A percentile compares a stretch with the other conserved stretches of the same genome.
These are phyloP conservation scores for Zelostemma sp. DNA, from an alignment of 1,140 invertebrate genomes.

Conservation along the genomic window DNA sequence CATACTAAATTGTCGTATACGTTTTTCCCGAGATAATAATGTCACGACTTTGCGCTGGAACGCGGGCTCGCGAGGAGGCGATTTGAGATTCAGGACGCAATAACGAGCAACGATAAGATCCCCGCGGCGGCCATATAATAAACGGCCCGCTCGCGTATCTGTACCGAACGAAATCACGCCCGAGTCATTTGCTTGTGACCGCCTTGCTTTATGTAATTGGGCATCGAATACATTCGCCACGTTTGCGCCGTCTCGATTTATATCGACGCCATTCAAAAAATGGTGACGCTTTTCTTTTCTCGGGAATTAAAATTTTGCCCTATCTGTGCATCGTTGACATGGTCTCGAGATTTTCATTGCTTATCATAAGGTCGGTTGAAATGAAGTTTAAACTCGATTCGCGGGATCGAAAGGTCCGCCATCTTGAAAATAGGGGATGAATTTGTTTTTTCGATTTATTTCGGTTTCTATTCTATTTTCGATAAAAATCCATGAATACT, in stretches of 20 bases:
- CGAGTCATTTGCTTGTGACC: not conserved
- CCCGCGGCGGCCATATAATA: conserved; percentile 5
- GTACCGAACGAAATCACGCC: not conserved
- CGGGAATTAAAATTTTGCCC: no score
- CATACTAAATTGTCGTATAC: conserved; percentile 43
- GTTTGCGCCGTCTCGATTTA: not conserved
- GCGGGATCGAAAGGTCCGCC: no score
- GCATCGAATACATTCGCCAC: not conserved
- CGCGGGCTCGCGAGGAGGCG: conserved; percentile 5
- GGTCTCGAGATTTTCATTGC: no score
- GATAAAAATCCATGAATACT: no score
- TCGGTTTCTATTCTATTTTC: no score
- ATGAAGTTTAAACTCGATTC: no score
- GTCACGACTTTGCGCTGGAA: conserved; percentile 14
- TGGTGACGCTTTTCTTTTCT: no score
- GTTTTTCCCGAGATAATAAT: conserved; percentile 34
- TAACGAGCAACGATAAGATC: conserved; percentile 15
- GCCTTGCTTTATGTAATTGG: not conserved
- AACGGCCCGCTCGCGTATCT: conserved; percentile 1
- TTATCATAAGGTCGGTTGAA: no score
- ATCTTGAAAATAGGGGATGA: no score
- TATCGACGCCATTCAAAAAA: no score
- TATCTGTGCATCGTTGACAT: no score
- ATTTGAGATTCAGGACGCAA: conserved; percentile 10
- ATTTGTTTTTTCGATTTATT: no score